Evolutionary conservation across 23 tunicate species (phyloP), one percentile per base, ranked within the genome.

Genomic region (Trididemnum clinides): DNA sequence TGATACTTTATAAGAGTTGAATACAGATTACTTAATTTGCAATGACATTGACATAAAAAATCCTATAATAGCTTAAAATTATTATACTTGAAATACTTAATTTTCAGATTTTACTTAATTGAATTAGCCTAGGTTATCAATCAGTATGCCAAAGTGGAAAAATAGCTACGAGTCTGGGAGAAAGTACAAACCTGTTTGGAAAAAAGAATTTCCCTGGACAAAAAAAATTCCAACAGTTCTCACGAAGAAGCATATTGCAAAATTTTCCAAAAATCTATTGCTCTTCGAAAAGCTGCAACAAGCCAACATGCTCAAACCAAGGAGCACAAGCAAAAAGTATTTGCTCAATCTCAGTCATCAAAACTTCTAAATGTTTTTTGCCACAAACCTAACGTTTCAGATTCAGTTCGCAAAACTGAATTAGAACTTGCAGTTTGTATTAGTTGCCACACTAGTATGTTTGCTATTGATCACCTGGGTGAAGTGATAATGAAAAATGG

Each of bases 191-290:
- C 34, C 38, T 51, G 66, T 29, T 51, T 78, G 83, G 83, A 66
- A 78, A 51, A 78, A 78, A 78, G 65, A 51, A 78, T 78, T 51
- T 51, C 83, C 83, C 7, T 78, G 83, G 83, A 51, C 51, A 23
- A 50, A 78, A 78, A 74, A 74, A 74, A 74, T 35, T 28, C 33
- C 34, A 36, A 18, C 7, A 37, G 15, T 31, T 12, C 20, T 12
- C 77, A 36, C 36, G 80, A 35, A 74, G 57, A 38, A 6, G 80
- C 80, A 20, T 74, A 74, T 22, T 74, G 80, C 29, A 39, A 38
- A 38, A 37, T 74, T 74, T 74, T 57, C 57, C 80, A 35, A 74
- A 74, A 74, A 37, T 74, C 57, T 35, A 20, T 38, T 74, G 80
- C 80, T 74, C 80, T 57, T 74, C 23, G 57, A 38, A 74, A 74